Percentiles rank a stretch among this genome's conserved stretches.
These are phyloP conservation scores for Pyrgus malvae DNA, from an alignment of 2,888 invertebrate species.

Conservation along the genomic window DNA sequence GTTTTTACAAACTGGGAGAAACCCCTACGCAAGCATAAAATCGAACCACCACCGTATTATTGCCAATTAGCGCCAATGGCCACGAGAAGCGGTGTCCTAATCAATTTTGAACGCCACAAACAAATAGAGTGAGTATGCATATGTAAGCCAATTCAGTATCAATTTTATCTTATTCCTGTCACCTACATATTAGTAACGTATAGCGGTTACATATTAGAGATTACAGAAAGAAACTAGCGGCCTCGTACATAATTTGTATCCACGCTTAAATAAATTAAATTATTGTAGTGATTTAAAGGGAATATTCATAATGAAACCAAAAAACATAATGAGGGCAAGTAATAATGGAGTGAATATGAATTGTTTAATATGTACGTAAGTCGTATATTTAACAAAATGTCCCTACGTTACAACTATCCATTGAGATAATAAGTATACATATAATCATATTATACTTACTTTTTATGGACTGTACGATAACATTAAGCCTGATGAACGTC, in stretches of 20 bases:
- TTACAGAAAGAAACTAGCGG: neutral
- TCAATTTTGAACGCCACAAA: constrained; percentile 46
- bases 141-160: constrained; percentile 1
- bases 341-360: neutral
- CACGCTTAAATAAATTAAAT: too few relatives aligned
- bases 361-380: neutral
- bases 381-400: neutral
- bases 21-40: constrained; percentile 40
- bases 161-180: constrained; percentile 5
- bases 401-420: constrained; percentile 9
- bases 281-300: too few relatives aligned
- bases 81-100: constrained; percentile 57
- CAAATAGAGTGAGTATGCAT: neutral
- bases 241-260: neutral
- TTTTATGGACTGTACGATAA: constrained; percentile 23
- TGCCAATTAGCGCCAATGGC: constrained; percentile 75
- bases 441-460: constrained; percentile 25
- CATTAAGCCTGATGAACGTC: constrained; percentile 25
- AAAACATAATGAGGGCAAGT: neutral
- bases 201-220: neutral
- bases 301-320: neutral
- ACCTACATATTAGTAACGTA: neutral
- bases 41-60: constrained; percentile 57
- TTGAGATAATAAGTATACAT: constrained; percentile 18
- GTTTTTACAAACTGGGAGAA: constrained; percentile 24